Percentiles rank a stretch among this genome's conserved stretches.
phyloP scores from a whole-genome alignment of 2,888 invertebrate genomes.

The Rutpela maculata region DNA sequence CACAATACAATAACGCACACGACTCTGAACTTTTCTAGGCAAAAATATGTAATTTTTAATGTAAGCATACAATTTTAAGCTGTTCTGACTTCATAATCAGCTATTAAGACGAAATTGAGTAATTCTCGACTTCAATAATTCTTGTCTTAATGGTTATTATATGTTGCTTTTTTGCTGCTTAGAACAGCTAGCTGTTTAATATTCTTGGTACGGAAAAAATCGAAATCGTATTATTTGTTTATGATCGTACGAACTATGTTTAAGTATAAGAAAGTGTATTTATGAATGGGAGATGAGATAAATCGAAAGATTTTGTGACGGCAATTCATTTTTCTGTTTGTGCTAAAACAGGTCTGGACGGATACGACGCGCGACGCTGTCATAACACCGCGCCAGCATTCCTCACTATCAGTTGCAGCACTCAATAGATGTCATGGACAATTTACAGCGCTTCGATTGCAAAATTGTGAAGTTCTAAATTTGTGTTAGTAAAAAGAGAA shows the following conservation, averaged over 20 bases:
- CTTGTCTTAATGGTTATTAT: too few species aligned
- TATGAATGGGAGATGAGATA: not conserved
- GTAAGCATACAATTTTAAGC: too few species aligned
- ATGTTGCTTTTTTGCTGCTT: too few species aligned
- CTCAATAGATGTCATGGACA: not conserved
- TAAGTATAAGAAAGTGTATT: not conserved
- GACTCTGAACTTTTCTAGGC: too few species aligned
- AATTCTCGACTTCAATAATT: too few species aligned
- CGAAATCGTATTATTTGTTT: not conserved
- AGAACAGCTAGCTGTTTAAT: too few species aligned
- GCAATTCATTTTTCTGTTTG: not conserved
- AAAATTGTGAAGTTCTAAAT: not conserved
- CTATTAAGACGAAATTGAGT: too few species aligned
- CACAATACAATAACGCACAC: too few species aligned
- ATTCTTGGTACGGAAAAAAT: not conserved
- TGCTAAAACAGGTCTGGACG: not conserved
- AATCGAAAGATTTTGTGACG: not conserved
- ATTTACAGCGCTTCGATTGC: not conserved
- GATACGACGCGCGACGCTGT: not conserved
- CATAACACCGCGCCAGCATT: conserved; percentile 7
- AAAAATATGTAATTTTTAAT: too few species aligned
- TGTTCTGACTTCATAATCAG: too few species aligned
- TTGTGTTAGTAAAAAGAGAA: not conserved
- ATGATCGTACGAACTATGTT: not conserved
- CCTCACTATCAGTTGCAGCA: not conserved